Evolutionary conservation across 2,113 vertebrate species (phyloP), one percentile per base, ranked within the genome.

Genomic region (Salvelinus namaycush): DNA sequence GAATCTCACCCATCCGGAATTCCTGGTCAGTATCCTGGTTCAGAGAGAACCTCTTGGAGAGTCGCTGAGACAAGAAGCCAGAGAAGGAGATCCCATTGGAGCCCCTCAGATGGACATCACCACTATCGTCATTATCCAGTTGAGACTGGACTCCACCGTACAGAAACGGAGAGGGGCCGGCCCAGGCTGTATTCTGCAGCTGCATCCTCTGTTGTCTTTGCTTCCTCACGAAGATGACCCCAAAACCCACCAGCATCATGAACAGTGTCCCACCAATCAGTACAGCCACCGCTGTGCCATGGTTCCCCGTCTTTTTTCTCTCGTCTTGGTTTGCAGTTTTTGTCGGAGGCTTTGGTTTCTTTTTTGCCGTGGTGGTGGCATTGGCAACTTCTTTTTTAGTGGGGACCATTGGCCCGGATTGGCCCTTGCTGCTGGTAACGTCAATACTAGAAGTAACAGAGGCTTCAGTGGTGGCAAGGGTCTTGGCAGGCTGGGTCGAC

Each of bases 121-220:
- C 31, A 20, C 4, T 72, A 70, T 31, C 78, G 1, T 84, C 12
- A 22, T 76, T 68, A 20, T 67, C 82, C 4, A 18, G 5, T 14
- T 18, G 14, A 54, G 14, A 54, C 16, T 54, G 22, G 24, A 66
- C 22, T 7, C 79, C 76, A 4, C 68, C 89, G 2, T 95, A 94
- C 0, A 95, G 81, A 70, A 96, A 96, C 0, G 97, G 97, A 3
- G 95, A 95, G 0, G 94, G 95, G 0, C 96, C 97, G 0, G 96
- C 97, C 97, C 96, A 99, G 1, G 95, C 93, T 0, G 84, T 66
- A 29, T 94, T 88, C 0, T 72, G 84, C 16, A 31, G 29, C 22
- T 72, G 84, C 12, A 91, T 88, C 72, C 85, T 94, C 81, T 74
- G 91, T 59, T 83, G 68, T 67, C 54, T 79, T 1, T 81, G 81